Base-by-base conservation (phyloP, 2,113 vertebrate species). In the Chloropsis hardwickii region DNA sequence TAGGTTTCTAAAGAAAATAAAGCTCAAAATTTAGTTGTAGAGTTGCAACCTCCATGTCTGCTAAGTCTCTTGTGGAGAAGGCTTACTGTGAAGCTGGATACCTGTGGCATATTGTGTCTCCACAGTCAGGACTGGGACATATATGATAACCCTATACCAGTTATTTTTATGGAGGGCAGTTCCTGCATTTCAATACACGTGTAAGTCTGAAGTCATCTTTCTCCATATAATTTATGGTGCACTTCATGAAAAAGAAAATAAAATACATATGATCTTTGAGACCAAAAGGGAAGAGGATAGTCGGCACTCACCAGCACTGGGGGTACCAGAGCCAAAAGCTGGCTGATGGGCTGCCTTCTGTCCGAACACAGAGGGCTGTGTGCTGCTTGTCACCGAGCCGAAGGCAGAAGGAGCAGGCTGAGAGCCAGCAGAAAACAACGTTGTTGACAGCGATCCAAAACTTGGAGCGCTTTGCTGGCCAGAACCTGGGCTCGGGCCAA, bases 311-410 rank as follows among this genome's bases (percentile, higher is more conserved):
- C 99, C 97, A 89, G 98, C 64, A 71, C 96, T 97, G 17, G 99
- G 80, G 78, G 98, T 82, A 60, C 84, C 93, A 5, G 98, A 98
- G 58, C 98, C 99, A 94, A 99, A 99, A 1, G 97, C 91, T 42
- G 99, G 97, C 54, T 98, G 98, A 22, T 98, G 95, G 57, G 97
- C 94, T 10, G 98, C 81, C 92, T 98, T 98, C 73, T 99, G 99
- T 53, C 99, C 98, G 15, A 99, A 99, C 53, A 98, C 97, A 0
- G 99, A 91, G 80, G 98, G 79, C n/a, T 98, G 98, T 12, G 95
- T 97, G n/a, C 98, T 97, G 74, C 97, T 98, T 1, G 98, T 97
- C 93, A 98, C 98, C 2, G 98, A 96, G 84, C 99, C 99, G 7
- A 99, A 99, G 70, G 98, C 94, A 9, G 98, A 98, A 37, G 97